These are phyloP conservation scores for Tarsius wallacei DNA, from an alignment of 2,797 vertebrate species.

Conservation along the genomic window DNA sequence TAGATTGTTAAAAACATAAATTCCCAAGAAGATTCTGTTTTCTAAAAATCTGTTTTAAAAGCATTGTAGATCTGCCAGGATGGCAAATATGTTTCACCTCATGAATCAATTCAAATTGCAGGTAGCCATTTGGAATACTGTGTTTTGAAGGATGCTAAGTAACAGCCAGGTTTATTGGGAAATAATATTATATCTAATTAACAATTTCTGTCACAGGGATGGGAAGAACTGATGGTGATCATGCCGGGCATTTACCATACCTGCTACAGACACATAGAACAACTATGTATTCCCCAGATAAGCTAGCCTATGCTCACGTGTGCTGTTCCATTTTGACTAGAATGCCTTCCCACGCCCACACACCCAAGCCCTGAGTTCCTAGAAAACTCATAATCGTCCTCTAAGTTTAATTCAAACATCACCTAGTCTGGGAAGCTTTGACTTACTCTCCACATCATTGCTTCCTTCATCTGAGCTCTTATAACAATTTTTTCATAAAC, in stretches of 20 bases:
- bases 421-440: conserved; percentile 11
- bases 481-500: conserved; percentile 53
- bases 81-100: conserved; percentile 55
- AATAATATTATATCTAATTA: conserved; percentile 61
- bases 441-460: conserved; percentile 6
- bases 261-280: conserved; percentile 36
- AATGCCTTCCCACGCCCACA: neutral
- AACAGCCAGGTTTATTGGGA: neutral
- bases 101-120: conserved; percentile 65
- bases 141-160: conserved; percentile 15
- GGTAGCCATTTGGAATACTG: conserved; percentile 26
- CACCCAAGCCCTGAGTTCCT: neutral
- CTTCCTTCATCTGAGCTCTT: conserved; percentile 55
- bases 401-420: conserved; percentile 59
- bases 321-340: neutral
- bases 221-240: neutral
- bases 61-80: conserved; percentile 26
- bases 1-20: conserved; percentile 43
- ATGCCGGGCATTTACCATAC: neutral
- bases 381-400: conserved; percentile 56
- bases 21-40: conserved; percentile 65
- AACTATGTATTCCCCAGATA: neutral
- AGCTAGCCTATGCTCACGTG: neutral
- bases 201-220: conserved; percentile 24
- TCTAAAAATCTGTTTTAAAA: conserved; percentile 69